Evolutionary conservation across 2,888 invertebrate genomes (phyloP).

Genomic region (Cephalotes varians): DNA sequence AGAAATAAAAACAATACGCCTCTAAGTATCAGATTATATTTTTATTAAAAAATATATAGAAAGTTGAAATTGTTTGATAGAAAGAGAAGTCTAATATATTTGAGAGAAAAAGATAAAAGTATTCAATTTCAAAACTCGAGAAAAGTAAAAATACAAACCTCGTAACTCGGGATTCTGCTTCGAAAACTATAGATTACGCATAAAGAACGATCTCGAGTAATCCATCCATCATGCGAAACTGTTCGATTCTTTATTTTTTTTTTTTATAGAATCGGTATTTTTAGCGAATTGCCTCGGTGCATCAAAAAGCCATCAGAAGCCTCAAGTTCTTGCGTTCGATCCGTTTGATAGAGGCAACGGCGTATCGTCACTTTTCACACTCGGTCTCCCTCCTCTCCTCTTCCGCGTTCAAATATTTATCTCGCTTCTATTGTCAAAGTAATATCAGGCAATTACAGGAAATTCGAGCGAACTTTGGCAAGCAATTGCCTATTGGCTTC

Average conservation of each 20-base stretch:
- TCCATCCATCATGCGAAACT: conserved; percentile 35
- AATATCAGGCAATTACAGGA: conserved; percentile 57
- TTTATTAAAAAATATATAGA: conserved; percentile 1
- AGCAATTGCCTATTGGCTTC: conserved; percentile 47
- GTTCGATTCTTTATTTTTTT: conserved; percentile 6
- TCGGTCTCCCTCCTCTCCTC: not conserved
- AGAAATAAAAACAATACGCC: conserved; percentile 6
- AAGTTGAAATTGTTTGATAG: not conserved
- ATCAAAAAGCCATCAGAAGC: conserved; percentile 47
- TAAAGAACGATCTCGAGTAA: conserved; percentile 12
- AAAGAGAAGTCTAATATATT: no score
- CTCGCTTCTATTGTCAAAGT: conserved; percentile 54
- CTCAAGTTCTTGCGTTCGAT: conserved; percentile 42
- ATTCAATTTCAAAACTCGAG: not conserved
- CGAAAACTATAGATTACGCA: conserved; percentile 4
- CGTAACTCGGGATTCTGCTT: not conserved
- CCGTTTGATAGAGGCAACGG: conserved; percentile 44
- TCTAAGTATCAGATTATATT: not conserved
- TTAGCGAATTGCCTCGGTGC: conserved; percentile 46
- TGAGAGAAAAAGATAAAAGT: not conserved
- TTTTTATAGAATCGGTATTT: conserved; percentile 35
- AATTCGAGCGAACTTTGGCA: conserved; percentile 48
- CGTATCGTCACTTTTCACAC: conserved; percentile 37
- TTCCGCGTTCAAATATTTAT: conserved; percentile 50
- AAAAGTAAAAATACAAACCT: not conserved